These are phyloP conservation scores for Talpa occidentalis DNA, from an alignment of 2,113 vertebrate species.

Conservation along the genomic window DNA sequence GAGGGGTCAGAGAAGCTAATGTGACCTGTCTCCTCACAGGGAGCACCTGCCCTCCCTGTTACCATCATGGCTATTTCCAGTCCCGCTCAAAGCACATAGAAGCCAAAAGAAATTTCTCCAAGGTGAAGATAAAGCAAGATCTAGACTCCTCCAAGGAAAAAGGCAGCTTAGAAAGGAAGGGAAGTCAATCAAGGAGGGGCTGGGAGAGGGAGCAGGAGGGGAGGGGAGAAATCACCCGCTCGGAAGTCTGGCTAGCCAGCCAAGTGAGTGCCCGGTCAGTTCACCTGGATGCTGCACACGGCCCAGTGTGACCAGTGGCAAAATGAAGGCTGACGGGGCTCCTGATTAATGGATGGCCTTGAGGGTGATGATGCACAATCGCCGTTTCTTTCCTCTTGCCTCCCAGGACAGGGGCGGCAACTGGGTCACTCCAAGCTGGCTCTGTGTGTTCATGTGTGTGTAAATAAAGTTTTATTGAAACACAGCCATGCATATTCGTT, in stretches of 20 bases:
- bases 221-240: no score
- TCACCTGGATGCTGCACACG: neutral
- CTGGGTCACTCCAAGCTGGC: neutral
- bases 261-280: neutral
- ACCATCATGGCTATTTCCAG: neutral
- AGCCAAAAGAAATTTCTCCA: neutral
- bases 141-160: neutral
- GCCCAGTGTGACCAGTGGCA: neutral
- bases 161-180: neutral
- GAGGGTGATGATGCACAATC: neutral
- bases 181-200: neutral
- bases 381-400: neutral
- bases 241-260: neutral
- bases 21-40: neutral
- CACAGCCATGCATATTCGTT: neutral
- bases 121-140: neutral
- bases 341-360: slow-evolving; percentile 49
- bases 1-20: neutral
- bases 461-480: slow-evolving; percentile 58
- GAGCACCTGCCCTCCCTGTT: neutral
- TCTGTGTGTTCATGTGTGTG: neutral
- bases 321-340: neutral
- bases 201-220: no score
- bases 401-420: neutral
- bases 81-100: neutral